These are phyloP conservation scores for Corapipo altera DNA, from an alignment of 2,113 vertebrate species.

Conservation along the genomic window DNA sequence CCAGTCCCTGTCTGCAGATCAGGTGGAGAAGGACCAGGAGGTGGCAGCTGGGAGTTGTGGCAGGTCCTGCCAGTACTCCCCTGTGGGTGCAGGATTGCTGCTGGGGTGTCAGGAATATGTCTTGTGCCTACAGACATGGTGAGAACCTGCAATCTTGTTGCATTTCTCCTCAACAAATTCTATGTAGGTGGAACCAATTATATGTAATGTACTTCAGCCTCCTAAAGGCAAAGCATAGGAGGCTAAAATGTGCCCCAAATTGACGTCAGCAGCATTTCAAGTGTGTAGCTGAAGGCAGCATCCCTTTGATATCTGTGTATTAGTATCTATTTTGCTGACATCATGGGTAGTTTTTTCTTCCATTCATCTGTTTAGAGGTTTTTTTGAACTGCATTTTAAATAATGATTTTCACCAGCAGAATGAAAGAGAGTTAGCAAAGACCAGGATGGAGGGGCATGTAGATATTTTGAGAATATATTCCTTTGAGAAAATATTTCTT, in stretches of 20 bases:
- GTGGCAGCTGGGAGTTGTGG: not conserved
- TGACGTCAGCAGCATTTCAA: constrained; percentile 50
- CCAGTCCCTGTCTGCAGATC: not conserved
- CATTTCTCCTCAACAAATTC: constrained; percentile 32
- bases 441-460: accelerated
- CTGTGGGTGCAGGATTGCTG: not conserved
- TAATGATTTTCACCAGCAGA: not conserved
- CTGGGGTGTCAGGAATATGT: not conserved
- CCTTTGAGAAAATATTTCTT: not conserved
- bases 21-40: not conserved
- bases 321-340: constrained; percentile 16
- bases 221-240: constrained; percentile 51
- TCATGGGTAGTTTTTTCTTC: not conserved
- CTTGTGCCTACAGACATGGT: not conserved
- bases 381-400: not conserved
- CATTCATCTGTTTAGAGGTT: not conserved
- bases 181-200: constrained; percentile 63
- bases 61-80: not conserved
- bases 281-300: not conserved
- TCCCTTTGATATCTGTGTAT: constrained; percentile 27
- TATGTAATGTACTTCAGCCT: constrained; percentile 41
- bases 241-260: constrained; percentile 27
- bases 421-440: not conserved
- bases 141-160: constrained; percentile 44
- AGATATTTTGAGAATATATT: not conserved